These are phyloP conservation scores for Perdita meconis DNA, from an alignment of 2,888 invertebrate genomes.

Conservation along the genomic window DNA sequence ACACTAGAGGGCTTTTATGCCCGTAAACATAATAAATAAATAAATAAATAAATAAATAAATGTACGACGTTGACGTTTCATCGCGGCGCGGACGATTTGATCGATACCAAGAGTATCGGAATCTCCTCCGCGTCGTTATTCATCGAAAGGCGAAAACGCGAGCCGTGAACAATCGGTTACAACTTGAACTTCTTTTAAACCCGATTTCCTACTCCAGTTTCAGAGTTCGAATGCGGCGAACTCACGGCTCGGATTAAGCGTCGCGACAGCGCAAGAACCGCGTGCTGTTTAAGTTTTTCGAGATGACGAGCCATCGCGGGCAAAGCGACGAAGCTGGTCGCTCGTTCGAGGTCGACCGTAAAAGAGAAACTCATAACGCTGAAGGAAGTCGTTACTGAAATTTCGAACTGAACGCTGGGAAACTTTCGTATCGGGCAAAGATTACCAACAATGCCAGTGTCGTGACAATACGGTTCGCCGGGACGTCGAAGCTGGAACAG, in stretches of 20 bases:
- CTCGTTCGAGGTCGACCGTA: not conserved
- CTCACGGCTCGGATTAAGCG: not conserved
- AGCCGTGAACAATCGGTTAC: too few relatives aligned
- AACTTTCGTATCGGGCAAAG: slow-evolving; percentile 61
- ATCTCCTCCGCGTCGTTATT: too few relatives aligned
- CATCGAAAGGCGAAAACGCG: too few relatives aligned
- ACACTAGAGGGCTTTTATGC: too few relatives aligned
- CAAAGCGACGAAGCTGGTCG: not conserved
- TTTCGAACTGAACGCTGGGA: slow-evolving; percentile 34
- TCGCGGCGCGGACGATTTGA: too few relatives aligned
- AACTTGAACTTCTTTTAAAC: too few relatives aligned
- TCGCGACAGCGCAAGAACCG: not conserved
- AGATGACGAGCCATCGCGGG: not conserved
- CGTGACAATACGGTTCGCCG: slow-evolving; percentile 59
- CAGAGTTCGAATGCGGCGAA: not conserved
- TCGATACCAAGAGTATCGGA: too few relatives aligned
- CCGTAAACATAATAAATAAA: too few relatives aligned
- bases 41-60: too few relatives aligned
- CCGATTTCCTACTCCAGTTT: too few relatives aligned
- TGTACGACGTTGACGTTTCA: too few relatives aligned
- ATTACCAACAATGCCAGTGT: slow-evolving; percentile 57
- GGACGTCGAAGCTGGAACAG: slow-evolving; percentile 56
- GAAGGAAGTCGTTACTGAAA: slow-evolving; percentile 58
- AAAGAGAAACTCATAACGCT: slow-evolving; percentile 25
- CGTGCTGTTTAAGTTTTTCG: not conserved